A percentile compares a stretch with the other conserved stretches of the same genome.
These are phyloP conservation scores for Camarhynchus parvulus DNA, from an alignment of 2,113 vertebrate genomes.

Conservation along the genomic window DNA sequence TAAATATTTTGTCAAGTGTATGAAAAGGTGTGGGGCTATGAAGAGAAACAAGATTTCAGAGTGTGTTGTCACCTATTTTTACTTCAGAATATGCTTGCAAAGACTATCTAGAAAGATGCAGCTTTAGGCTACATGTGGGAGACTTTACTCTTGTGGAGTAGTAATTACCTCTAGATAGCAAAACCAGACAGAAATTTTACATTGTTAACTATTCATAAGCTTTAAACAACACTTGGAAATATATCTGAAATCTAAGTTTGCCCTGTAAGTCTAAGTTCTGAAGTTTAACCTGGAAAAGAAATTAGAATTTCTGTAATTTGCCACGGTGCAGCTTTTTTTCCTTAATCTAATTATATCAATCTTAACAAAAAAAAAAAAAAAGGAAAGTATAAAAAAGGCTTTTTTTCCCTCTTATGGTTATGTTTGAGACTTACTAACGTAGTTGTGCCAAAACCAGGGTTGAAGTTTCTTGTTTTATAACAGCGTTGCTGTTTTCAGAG, in stretches of 20 bases:
- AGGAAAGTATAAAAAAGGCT: background rate
- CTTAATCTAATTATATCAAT: background rate
- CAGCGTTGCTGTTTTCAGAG: slow-evolving; percentile 57
- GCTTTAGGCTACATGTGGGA: background rate
- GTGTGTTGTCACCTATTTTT: background rate
- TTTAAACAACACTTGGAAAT: background rate
- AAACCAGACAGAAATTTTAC: background rate
- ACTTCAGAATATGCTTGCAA: background rate
- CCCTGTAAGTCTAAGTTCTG: background rate
- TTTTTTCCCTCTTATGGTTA: slow-evolving; percentile 18
- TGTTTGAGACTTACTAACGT: slow-evolving; percentile 67
- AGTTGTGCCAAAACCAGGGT: slow-evolving; percentile 46
- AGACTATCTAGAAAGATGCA: background rate
- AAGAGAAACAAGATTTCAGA: background rate
- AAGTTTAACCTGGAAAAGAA: background rate
- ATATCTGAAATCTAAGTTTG: background rate
- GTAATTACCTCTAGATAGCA: background rate
- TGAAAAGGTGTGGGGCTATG: background rate
- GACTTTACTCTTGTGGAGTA: background rate
- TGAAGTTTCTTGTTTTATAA: slow-evolving; percentile 56
- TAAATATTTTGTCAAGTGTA: background rate
- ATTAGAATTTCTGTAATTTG: background rate
- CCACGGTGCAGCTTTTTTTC: background rate
- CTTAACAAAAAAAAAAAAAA: background rate
- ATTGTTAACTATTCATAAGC: background rate